A percentile compares a stretch with the other conserved stretches of the same genome.
Conservation (phyloP, 2,113 vertebrate species). For the Cynoglossus semilaevis region DNA sequence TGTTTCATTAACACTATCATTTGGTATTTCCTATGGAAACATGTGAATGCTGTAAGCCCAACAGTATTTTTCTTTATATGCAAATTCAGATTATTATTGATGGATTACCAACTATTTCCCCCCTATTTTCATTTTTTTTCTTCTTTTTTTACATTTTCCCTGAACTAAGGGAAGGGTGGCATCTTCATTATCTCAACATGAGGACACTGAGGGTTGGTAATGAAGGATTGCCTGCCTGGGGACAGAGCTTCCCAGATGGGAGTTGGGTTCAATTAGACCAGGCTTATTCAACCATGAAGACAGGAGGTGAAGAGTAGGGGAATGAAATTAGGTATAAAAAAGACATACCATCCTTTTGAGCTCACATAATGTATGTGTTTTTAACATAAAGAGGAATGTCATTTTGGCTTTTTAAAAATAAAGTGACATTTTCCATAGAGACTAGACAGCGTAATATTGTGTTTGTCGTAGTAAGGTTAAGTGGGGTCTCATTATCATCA, state of each 20-base stretch:
- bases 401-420: no score
- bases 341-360: not conserved
- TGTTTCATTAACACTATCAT: no score
- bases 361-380: no score
- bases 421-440: slow-evolving; percentile 28
- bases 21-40: no score
- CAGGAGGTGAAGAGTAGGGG: slow-evolving; percentile 12
- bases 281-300: slow-evolving; percentile 37
- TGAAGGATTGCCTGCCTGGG: slow-evolving; percentile 55
- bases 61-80: slow-evolving; percentile 4
- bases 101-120: not conserved
- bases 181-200: slow-evolving; percentile 53
- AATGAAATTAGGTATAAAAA: slow-evolving; percentile 3
- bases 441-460: slow-evolving; percentile 31
- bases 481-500: slow-evolving; percentile 33
- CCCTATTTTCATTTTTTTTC: slow-evolving; percentile 16
- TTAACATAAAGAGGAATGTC: no score
- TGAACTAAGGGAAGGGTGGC: slow-evolving; percentile 2
- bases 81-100: slow-evolving; percentile 12
- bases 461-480: slow-evolving; percentile 37
- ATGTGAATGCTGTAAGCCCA: not conserved
- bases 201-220: slow-evolving; percentile 30
- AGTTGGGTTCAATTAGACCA: slow-evolving; percentile 53
- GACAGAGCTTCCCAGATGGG: slow-evolving; percentile 55
- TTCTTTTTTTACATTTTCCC: slow-evolving; percentile 4